phyloP scores from a whole-genome alignment of 2,797 vertebrate species.

The Coreius guichenoti region DNA sequence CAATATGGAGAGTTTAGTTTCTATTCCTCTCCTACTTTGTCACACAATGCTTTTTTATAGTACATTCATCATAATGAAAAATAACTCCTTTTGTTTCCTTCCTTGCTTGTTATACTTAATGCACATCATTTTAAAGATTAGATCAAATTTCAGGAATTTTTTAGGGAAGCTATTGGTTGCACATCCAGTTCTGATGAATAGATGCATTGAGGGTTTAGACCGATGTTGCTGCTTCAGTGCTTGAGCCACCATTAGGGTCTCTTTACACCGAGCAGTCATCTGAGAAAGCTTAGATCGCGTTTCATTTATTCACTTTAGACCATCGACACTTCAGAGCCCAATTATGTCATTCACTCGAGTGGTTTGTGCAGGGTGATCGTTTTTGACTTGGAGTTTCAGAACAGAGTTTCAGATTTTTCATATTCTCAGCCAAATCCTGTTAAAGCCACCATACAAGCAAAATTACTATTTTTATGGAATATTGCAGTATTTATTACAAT shows the following conservation, averaged over 20 bases:
- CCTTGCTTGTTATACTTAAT: constrained; percentile 16
- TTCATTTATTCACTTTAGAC: constrained; percentile 40
- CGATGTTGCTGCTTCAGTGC: constrained; percentile 30
- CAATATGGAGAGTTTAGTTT: constrained; percentile 3
- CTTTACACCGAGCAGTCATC: constrained; percentile 37
- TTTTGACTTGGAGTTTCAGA: constrained; percentile 2
- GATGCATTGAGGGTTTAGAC: constrained; percentile 33
- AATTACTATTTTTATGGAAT: neutral
- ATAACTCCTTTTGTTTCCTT: neutral
- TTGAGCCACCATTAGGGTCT: constrained; percentile 19
- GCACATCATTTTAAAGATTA: constrained; percentile 39
- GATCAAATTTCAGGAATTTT: constrained; percentile 18
- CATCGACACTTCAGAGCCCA: constrained; percentile 24
- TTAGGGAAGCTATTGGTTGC: constrained; percentile 3
- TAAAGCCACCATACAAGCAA: neutral
- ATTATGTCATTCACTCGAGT: constrained; percentile 19
- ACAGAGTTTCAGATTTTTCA: neutral
- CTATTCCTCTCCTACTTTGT: neutral
- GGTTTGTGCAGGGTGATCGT: neutral
- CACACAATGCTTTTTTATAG: neutral
- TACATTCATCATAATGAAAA: neutral
- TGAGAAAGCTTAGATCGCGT: constrained; percentile 41
- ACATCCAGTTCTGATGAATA: constrained; percentile 24
- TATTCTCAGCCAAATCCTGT: neutral
- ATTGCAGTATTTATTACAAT: neutral